phyloP scores from a whole-genome alignment of 2,888 invertebrate species.

The Ectemnius lituratus region DNA sequence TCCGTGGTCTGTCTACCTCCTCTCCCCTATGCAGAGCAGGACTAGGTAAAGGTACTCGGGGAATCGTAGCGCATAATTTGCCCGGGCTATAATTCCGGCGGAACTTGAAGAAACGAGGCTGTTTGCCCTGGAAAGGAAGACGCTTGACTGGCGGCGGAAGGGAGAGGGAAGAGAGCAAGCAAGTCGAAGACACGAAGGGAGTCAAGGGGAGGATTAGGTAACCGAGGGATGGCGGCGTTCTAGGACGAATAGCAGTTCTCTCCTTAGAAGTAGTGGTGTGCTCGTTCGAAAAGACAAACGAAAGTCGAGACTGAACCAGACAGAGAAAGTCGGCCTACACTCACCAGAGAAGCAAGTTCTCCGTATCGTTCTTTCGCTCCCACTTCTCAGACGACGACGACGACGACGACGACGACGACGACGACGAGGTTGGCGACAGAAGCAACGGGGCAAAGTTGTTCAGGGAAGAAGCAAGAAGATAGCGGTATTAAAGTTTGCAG shows the following conservation, averaged over 20 bases:
- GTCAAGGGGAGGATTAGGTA: conserved; percentile 31
- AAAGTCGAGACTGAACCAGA: conserved; percentile 45
- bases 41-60: background rate
- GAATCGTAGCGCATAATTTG: conserved; percentile 10
- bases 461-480: conserved; percentile 8
- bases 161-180: conserved; percentile 51
- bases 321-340: conserved; percentile 9
- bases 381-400: conserved; percentile 40
- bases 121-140: background rate
- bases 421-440: no score
- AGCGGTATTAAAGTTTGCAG: conserved; percentile 50
- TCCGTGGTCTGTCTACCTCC: no score
- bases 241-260: conserved; percentile 39
- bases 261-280: conserved; percentile 32
- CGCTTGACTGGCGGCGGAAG: background rate
- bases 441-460: conserved; percentile 17
- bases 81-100: conserved; percentile 41
- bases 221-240: conserved; percentile 27
- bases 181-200: conserved; percentile 55
- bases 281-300: conserved; percentile 52
- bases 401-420: no score
- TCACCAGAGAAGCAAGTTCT: background rate
- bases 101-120: conserved; percentile 9
- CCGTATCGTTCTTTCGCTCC: conserved; percentile 45
- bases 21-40: no score